Base-by-base conservation (phyloP, 2,888 invertebrate species). In the Dolichomitus sp. region DNA sequence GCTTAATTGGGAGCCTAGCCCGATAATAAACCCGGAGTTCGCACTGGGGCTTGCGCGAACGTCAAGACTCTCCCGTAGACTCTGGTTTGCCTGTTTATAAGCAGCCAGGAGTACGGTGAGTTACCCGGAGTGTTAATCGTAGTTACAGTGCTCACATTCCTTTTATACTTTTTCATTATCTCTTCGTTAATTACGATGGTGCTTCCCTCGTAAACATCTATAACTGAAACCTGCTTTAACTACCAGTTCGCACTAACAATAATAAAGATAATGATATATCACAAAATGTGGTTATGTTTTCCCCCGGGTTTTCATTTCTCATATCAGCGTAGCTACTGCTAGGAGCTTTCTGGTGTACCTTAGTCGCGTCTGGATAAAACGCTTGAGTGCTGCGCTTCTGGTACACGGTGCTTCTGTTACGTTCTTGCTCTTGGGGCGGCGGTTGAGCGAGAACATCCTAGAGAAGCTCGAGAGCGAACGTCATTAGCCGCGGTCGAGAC, bases 1-100 rank as follows among this genome's bases (percentile, higher is more conserved):
- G 94, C 95, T 95, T 95, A 95, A 95, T 95, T 95, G 95, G 95
- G 94, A 94, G 94, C 94, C 94, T 94, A 94, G 94, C 94, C 94
- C 94, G 94, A 95, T 95, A 95, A 95, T 95, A 95, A 95, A 94
- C 93, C 93, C 91, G 86, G 88, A 88, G 50, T 88, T 81, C 74
- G 73, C 77, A 75, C 72, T 65, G 61, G 78, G 68, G 50, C 52
- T 45, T 89, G 86, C 79, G 86, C 84, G 82, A 73, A 80, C 12
- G 78, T 70, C 52, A 50, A 23, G 48, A 73, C 69, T 63, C 40
- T 40, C 74, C 74, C 70, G 27, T 30, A 30, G n/a, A 52, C 72
- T 66, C 27, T 70, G 40, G n/a, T 66, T 57, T 17, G 33, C 17
- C 59, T 68, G 82, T 66, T 80, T 83, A 83, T 81, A 52, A 66